These are phyloP conservation scores for Yponomeuta sedellus DNA, from an alignment of 2,888 invertebrate genomes.

Conservation along the genomic window DNA sequence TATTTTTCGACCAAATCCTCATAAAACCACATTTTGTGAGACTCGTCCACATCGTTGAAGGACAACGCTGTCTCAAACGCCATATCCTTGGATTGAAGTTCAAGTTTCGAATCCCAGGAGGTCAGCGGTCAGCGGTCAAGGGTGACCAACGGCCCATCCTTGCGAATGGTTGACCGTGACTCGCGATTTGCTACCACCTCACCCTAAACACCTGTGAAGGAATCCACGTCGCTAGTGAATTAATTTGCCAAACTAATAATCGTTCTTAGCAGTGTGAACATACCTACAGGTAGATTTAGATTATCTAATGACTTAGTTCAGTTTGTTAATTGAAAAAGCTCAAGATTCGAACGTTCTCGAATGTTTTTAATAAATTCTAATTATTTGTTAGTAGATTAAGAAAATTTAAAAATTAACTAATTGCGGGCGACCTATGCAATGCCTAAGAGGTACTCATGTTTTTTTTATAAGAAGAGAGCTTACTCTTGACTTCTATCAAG, in stretches of 20 bases:
- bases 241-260: neutral
- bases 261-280: neutral
- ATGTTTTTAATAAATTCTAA: no score
- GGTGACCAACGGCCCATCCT: constrained; percentile 62
- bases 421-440: no score
- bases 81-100: constrained; percentile 31
- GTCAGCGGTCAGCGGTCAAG: constrained; percentile 66
- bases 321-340: neutral
- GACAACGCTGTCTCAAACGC: neutral
- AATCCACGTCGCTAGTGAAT: neutral
- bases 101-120: constrained; percentile 66
- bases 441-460: no score
- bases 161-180: constrained; percentile 18
- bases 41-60: no score
- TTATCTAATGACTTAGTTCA: neutral
- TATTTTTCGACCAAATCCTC: no score
- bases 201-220: constrained; percentile 12
- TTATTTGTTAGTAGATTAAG: no score
- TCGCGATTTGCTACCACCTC: neutral
- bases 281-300: neutral
- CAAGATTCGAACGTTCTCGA: no score
- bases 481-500: no score
- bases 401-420: no score
- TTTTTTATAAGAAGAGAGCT: no score
- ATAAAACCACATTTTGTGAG: no score